Evolutionary conservation across 2,888 invertebrate species (phyloP), one percentile per base, ranked within the genome.

Genomic region (Drosophila lutescens): DNA sequence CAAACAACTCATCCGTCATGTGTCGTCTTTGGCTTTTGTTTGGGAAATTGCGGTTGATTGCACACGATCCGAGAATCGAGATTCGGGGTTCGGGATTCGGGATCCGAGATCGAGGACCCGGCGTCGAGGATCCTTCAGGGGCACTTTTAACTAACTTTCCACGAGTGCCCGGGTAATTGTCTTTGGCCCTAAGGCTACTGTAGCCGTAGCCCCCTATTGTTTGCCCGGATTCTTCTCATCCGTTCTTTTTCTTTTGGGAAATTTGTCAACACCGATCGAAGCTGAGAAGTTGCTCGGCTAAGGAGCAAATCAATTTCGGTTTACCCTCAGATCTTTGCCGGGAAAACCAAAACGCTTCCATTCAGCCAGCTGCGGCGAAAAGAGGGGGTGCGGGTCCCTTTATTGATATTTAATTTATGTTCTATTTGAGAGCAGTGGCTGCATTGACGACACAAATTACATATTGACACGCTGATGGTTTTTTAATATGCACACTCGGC

Each of bases 401-500:
- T 80, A 79, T 77, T 80, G 86, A 77, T 85, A 85, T 77, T 85
- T 85, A 87, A 87, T 90, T 90, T 87, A 85, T 89, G 72, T 85
- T 81, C 85, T 86, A 89, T 89, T 88, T 81, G 78, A 67, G 68
- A 51, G 74, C 62, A 60, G 69, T 58, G 62, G 69, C 65, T 66
- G 53, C 65, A 66, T 56, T 69, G 89, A 78, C 66, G 84, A 80
- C 86, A 89, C 90, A 89, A 89, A 87, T 86, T 89, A 89, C 89
- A 89, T 85, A 90, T 90, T 88, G 86, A 78, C 88, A 79, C 80
- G 87, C 90, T 88, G 88, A 90, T 90, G 90, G 89, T 85, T 88
- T 88, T 88, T 88, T 90, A 88, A 88, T 88, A 88, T 85, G 85
- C 82, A 74, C 86, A 86, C 61, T 78, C 50, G 51, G 15, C 30